Conservation (phyloP, 2,113 vertebrate genomes). For the Holacanthus passer region DNA sequence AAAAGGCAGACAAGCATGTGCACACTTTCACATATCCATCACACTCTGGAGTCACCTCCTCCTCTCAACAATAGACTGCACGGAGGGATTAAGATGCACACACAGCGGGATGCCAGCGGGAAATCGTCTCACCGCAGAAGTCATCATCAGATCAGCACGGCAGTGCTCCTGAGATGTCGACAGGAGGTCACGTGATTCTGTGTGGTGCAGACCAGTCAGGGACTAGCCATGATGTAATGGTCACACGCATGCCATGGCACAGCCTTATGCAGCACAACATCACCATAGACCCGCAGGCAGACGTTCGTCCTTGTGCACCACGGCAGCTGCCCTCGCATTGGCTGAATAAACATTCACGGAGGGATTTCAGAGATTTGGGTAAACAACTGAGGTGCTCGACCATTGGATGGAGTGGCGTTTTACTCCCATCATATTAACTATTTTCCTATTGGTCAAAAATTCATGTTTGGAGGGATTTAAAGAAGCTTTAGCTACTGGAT, state of each 20-base stretch:
- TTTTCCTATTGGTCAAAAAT: constrained; percentile 73
- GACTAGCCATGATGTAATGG: constrained; percentile 73
- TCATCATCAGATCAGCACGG: constrained; percentile 61
- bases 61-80: constrained; percentile 35
- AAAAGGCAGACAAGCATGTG: background rate
- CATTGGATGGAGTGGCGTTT: constrained; percentile 64
- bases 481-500: constrained; percentile 76
- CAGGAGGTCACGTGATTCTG: constrained; percentile 62
- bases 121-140: constrained; percentile 56
- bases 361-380: constrained; percentile 78
- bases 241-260: constrained; percentile 58
- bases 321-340: constrained; percentile 60
- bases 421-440: constrained; percentile 65
- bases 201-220: constrained; percentile 34
- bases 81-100: constrained; percentile 62
- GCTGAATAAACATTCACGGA: constrained; percentile 66
- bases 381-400: constrained; percentile 66
- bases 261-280: constrained; percentile 38
- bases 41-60: constrained; percentile 22
- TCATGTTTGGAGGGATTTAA: constrained; percentile 78
- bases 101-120: constrained; percentile 53
- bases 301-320: constrained; percentile 58
- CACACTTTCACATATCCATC: constrained; percentile 10
- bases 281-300: constrained; percentile 40
- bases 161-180: constrained; percentile 46